phyloP scores from a whole-genome alignment of 2,797 vertebrate species.

The Astyanax mexicanus region DNA sequence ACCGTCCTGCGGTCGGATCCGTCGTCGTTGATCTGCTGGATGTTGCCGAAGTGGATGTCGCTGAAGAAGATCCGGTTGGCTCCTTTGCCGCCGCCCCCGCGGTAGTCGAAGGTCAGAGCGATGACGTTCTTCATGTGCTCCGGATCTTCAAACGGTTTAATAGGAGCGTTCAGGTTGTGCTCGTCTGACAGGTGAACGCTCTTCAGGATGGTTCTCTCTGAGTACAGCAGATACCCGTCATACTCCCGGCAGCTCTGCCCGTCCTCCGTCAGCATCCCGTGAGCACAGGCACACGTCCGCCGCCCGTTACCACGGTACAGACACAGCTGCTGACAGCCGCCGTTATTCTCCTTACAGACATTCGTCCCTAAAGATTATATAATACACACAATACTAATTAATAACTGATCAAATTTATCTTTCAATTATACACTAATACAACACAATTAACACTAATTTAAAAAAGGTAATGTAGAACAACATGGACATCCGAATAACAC shows the following conservation, averaged over 20 bases:
- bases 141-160: slow-evolving; percentile 87
- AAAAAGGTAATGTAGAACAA: no score
- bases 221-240: slow-evolving; percentile 87
- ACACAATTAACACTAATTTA: no score
- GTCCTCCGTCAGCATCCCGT: slow-evolving; percentile 85
- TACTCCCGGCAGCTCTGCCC: slow-evolving; percentile 82
- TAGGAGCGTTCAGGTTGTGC: slow-evolving; percentile 86
- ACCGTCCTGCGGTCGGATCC: slow-evolving; percentile 84
- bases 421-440: no score
- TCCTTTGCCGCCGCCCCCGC: slow-evolving; percentile 78
- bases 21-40: slow-evolving; percentile 87
- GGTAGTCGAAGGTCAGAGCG: slow-evolving; percentile 86
- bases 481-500: no score
- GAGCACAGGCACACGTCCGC: slow-evolving; percentile 84
- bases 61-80: slow-evolving; percentile 89
- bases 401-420: no score
- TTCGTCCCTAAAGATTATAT: slow-evolving; percentile 79
- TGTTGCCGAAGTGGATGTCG: slow-evolving; percentile 90
- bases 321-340: slow-evolving; percentile 86
- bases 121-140: slow-evolving; percentile 92
- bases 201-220: slow-evolving; percentile 88
- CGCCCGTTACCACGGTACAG: slow-evolving; percentile 77
- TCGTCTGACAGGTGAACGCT: slow-evolving; percentile 88
- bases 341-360: slow-evolving; percentile 82
- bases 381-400: no score